Percentiles rank a stretch among this genome's conserved stretches.
phyloP scores from a whole-genome alignment of 2,797 vertebrate genomes.

The Mus minutoides region DNA sequence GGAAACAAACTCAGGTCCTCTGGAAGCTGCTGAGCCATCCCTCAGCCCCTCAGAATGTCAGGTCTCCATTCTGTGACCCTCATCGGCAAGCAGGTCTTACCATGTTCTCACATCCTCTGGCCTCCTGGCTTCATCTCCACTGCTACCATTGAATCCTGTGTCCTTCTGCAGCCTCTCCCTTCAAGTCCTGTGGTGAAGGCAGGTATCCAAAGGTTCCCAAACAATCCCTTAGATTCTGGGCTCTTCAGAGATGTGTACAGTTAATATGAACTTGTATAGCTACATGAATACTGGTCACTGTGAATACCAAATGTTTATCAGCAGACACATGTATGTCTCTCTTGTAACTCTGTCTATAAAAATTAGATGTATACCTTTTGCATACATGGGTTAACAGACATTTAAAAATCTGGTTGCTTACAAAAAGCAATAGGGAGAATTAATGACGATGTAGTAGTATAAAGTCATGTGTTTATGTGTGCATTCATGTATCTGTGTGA shows the following conservation, averaged over 20 bases:
- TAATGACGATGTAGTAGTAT: background rate
- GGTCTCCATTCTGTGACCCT: background rate
- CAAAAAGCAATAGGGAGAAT: background rate
- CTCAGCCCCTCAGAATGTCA: background rate
- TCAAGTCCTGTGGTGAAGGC: background rate
- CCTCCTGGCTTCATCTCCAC: background rate
- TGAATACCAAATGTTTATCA: background rate
- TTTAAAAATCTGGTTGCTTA: background rate
- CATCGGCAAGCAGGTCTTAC: no score
- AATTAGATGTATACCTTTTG: background rate
- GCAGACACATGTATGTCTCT: background rate
- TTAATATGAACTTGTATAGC: background rate
- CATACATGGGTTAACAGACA: background rate
- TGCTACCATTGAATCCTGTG: background rate
- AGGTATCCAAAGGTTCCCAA: background rate
- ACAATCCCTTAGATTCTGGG: background rate
- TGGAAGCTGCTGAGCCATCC: background rate
- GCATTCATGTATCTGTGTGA: background rate
- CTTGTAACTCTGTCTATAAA: background rate
- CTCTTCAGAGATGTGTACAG: background rate
- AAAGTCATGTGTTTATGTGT: background rate
- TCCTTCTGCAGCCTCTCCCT: background rate
- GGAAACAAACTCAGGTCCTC: background rate
- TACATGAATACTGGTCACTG: background rate
- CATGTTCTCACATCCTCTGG: background rate